Evolutionary conservation across 2,797 vertebrate genomes (phyloP), one percentile per base, ranked within the genome.

Genomic region (Mus caroli): DNA sequence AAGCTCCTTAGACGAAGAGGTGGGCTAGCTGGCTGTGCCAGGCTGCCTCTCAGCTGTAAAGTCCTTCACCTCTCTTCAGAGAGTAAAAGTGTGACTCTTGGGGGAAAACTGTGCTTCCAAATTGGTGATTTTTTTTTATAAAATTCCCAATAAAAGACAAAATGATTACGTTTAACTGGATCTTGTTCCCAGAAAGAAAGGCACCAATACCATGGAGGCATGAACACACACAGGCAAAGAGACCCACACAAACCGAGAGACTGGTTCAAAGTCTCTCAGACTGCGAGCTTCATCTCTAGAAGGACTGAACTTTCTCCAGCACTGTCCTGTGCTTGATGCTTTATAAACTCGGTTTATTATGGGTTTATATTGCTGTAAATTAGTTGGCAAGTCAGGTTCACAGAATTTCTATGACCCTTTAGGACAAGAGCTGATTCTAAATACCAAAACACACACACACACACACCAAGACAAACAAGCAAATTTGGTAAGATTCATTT

Each of bases 391-490:
- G 11, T 88, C n/a, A 64, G 84, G 26, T 83, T 93, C 40, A 85
- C 8, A 93, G 31, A 8, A 77, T 90, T 71, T 85, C 60, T 87
- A 87, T 58, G 91, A 84, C 7, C 26, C 2, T 67, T 88, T 95
- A 34, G 67, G 93, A 76, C 95, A 94, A 96, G 91, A 90, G 80
- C 17, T 86, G 19, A 56, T 90, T 90, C 54, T 90, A 90, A 50
- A 88, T 28, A 56, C 1, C 75, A 37, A 26, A 78, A 73, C 52
- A 91, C 31, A 88, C 71, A 86, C 5, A 40, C 71, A 40, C 19
- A 40, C 19, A 73, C 1, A 40, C 69, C 10, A 56, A 54, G 6
- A 22, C n/a, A 85, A 79, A 6, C 10, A 78, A 88, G 62, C 22
- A 76, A 76, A 90, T 69, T 17, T 43, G 78, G 19, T 64, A 93